Evolutionary conservation across 2,113 vertebrate genomes (phyloP).

Genomic region (Taxidea taxus): DNA sequence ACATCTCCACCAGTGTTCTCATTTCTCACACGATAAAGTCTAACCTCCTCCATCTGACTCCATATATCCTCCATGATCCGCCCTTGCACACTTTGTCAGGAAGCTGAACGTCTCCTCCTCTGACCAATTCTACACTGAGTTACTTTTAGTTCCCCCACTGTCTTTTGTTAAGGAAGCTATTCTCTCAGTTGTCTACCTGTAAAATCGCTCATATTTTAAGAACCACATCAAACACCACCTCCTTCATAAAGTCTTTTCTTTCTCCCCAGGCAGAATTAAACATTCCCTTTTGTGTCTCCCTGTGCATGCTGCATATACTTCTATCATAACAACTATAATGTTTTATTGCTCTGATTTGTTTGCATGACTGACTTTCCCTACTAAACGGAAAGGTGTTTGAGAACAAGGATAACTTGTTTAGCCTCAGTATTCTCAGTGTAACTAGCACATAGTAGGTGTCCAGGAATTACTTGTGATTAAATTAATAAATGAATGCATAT

Average conservation of each 20-base stretch:
- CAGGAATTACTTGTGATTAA: background rate
- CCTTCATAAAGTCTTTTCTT: constrained; percentile 16
- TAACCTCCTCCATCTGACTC: background rate
- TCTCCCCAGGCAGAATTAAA: constrained; percentile 34
- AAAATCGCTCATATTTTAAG: constrained; percentile 42
- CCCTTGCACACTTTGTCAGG: background rate
- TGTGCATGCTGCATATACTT: background rate
- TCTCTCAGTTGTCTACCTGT: background rate
- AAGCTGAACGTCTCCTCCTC: background rate
- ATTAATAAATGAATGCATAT: background rate
- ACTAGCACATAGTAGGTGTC: background rate
- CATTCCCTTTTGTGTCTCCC: background rate
- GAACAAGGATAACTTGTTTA: background rate
- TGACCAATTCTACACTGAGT: background rate
- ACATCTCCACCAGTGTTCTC: background rate
- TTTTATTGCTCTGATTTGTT: constrained; percentile 4
- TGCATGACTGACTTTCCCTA: background rate
- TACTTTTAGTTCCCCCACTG: background rate
- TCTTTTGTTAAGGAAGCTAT: background rate
- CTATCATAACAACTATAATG: background rate
- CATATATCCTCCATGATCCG: background rate
- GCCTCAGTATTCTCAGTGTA: background rate
- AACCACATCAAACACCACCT: background rate
- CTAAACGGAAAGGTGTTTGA: background rate
- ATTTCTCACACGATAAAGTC: background rate